Conservation (phyloP, 2,888 invertebrate genomes). For the Catocala sponsa region DNA sequence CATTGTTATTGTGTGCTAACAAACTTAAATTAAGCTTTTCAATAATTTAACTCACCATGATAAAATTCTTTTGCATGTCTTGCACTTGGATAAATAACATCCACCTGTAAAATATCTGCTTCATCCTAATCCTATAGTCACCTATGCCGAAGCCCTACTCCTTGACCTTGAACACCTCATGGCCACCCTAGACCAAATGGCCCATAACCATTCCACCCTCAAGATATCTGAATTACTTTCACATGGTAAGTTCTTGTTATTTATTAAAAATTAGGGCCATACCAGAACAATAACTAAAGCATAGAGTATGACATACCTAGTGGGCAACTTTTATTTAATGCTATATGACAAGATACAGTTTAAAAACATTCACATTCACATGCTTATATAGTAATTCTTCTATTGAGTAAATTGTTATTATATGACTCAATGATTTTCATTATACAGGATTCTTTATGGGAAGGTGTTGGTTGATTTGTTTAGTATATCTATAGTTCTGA, state of each 20-base stretch:
- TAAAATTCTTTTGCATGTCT: conserved; percentile 86
- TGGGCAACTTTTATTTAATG: too few relatives aligned
- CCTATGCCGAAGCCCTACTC: conserved; percentile 87
- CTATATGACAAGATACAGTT: too few relatives aligned
- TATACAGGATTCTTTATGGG: too few relatives aligned
- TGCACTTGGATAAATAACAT: conserved; percentile 82
- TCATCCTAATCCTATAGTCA: conserved; percentile 79
- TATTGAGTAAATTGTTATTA: too few relatives aligned
- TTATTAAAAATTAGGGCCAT: conserved; percentile 8
- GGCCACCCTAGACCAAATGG: conserved; percentile 88
- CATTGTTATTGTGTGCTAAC: conserved; percentile 25
- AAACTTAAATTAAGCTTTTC: conserved; percentile 34
- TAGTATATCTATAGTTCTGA: too few relatives aligned
- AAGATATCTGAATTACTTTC: conserved; percentile 86
- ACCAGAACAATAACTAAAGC: too few relatives aligned
- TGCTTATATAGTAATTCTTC: too few relatives aligned
- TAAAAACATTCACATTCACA: too few relatives aligned
- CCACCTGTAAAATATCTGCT: conserved; percentile 74
- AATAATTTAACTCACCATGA: conserved; percentile 58
- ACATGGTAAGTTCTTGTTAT: conserved; percentile 77
- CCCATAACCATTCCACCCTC: conserved; percentile 85
- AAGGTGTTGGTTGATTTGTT: too few relatives aligned
- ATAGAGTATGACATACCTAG: too few relatives aligned
- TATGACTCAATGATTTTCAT: too few relatives aligned
- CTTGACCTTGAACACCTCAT: conserved; percentile 88